A percentile compares a stretch with the other conserved stretches of the same genome.
Evolutionary conservation across 2,888 invertebrate genomes (phyloP).

Genomic region (Sussaba pulchella): DNA sequence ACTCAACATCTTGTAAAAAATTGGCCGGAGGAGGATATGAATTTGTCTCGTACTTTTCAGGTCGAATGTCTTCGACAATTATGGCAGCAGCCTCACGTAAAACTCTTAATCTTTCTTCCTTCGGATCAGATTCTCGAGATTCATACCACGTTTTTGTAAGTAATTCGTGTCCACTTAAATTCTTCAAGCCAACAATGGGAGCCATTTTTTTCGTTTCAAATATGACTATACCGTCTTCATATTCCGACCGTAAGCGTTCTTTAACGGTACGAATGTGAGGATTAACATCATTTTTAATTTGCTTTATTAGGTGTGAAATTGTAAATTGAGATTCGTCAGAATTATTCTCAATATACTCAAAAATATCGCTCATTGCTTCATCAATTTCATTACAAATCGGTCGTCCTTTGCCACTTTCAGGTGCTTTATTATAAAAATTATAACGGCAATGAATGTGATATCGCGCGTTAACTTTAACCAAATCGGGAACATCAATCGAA

Average conservation of each 20-base stretch:
- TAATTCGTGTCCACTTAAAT: slow-evolving; percentile 48
- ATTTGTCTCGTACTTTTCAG: slow-evolving; percentile 53
- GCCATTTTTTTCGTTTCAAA: slow-evolving; percentile 35
- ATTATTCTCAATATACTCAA: slow-evolving; percentile 30
- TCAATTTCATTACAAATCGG: slow-evolving; percentile 18
- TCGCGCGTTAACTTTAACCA: slow-evolving; percentile 25
- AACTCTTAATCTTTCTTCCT: slow-evolving; percentile 59
- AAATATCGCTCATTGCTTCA: slow-evolving; percentile 35
- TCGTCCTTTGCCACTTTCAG: neutral
- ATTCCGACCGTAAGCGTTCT: slow-evolving; percentile 33
- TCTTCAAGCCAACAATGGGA: too few relatives aligned
- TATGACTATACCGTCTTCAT: slow-evolving; percentile 41
- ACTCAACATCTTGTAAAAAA: neutral
- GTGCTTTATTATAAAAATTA: too few relatives aligned
- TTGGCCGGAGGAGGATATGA: slow-evolving; percentile 47
- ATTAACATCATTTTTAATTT: slow-evolving; percentile 21
- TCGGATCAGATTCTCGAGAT: slow-evolving; percentile 38
- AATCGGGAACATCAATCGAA: slow-evolving; percentile 25
- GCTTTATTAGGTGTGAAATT: slow-evolving; percentile 34
- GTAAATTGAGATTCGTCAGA: slow-evolving; percentile 41
- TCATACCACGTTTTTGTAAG: slow-evolving; percentile 60
- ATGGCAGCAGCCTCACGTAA: slow-evolving; percentile 48
- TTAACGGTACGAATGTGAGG: slow-evolving; percentile 24
- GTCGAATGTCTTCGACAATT: slow-evolving; percentile 59
- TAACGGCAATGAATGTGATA: slow-evolving; percentile 35